phyloP scores from a whole-genome alignment of 2,797 vertebrate genomes.

The Urocyon cinereoargenteus region DNA sequence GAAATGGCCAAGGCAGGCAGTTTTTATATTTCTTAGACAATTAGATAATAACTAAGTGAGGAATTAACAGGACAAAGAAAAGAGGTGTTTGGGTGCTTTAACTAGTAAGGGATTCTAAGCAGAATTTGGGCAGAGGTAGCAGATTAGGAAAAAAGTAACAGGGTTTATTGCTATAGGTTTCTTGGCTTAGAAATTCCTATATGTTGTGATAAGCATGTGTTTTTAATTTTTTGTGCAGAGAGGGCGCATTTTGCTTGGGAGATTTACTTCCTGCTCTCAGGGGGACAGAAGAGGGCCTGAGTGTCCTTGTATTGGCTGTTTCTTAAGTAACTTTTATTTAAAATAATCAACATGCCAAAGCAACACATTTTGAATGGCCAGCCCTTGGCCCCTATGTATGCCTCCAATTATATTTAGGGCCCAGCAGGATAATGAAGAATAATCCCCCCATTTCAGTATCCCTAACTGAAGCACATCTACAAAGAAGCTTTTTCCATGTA shows the following conservation, averaged over 20 bases:
- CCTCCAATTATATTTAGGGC: not conserved
- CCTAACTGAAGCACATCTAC: not conserved
- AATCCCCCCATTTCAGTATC: not conserved
- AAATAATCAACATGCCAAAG: not conserved
- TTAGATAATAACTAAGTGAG: not conserved
- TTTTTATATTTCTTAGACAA: not conserved
- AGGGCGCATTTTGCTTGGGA: not conserved
- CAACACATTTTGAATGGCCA: not conserved
- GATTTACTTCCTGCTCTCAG: not conserved
- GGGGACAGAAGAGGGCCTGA: not conserved
- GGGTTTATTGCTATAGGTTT: not conserved
- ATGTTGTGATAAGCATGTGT: not conserved
- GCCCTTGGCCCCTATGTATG: rapidly evolving
- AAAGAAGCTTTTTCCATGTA: not conserved
- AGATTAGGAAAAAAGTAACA: not conserved
- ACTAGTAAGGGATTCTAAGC: not conserved
- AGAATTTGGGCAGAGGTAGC: not conserved
- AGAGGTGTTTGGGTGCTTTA: not conserved
- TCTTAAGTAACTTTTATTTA: not conserved
- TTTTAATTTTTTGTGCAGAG: not conserved
- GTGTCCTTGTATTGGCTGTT: not conserved
- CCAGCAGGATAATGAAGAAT: too few relatives aligned
- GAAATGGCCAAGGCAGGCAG: not conserved
- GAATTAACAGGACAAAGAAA: not conserved
- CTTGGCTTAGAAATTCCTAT: not conserved